Conservation (phyloP, 2,113 vertebrate species). For the Albula glossodonta region DNA sequence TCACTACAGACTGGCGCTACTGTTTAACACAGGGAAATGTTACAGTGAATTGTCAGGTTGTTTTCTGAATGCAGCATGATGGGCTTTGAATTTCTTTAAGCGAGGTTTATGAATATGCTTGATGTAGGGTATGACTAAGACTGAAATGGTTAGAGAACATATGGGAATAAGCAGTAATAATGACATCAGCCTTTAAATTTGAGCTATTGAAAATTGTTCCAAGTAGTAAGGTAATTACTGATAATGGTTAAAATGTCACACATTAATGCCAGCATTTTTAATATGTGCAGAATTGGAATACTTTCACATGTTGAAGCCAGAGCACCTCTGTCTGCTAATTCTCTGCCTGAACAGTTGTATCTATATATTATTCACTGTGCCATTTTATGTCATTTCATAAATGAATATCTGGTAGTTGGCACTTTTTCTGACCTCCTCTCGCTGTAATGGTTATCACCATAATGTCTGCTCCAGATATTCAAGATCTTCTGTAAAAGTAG, state of each 20-base stretch:
- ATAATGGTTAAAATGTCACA: background rate
- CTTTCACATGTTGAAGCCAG: background rate
- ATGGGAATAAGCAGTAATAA: background rate
- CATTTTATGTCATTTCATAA: background rate
- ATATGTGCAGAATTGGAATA: background rate
- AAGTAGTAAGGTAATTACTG: background rate
- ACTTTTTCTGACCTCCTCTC: background rate
- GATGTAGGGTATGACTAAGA: background rate
- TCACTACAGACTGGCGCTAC: too few species aligned
- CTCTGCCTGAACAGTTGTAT: background rate
- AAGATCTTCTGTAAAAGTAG: background rate
- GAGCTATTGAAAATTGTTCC: background rate
- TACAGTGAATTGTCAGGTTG: background rate
- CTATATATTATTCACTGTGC: background rate
- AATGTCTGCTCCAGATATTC: background rate
- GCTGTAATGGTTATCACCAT: constrained; percentile 3
- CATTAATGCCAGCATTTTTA: constrained; percentile 8
- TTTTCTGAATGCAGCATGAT: background rate
- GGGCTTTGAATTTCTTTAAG: too few species aligned
- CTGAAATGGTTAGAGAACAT: background rate
- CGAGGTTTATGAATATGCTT: background rate
- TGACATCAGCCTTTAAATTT: background rate
- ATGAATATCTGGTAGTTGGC: background rate
- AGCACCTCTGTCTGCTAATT: background rate
- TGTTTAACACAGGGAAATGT: too few species aligned